phyloP scores from a whole-genome alignment of 2,797 vertebrate species.

The Todus mexicanus region DNA sequence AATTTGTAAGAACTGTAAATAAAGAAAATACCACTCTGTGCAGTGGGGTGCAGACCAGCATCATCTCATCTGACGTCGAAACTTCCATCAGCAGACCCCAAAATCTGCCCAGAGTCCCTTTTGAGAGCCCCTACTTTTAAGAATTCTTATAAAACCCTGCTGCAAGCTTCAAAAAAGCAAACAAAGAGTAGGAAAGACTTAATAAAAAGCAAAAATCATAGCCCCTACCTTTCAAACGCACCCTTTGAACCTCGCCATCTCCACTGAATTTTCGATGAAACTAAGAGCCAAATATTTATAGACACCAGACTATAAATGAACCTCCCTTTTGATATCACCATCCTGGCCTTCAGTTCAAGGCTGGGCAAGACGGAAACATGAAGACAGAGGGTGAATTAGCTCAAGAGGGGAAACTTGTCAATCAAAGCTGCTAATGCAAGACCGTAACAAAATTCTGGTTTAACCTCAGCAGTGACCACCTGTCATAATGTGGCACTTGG shows the following conservation, averaged over 20 bases:
- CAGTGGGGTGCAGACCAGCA: background rate
- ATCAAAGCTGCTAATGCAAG: conserved; percentile 48
- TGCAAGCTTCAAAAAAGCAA: background rate
- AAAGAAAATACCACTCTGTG: background rate
- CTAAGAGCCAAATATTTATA: conserved; percentile 11
- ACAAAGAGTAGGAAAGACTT: background rate
- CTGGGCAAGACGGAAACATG: background rate
- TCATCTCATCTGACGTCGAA: background rate
- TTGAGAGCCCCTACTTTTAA: background rate
- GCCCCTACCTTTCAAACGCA: background rate
- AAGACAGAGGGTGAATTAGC: background rate
- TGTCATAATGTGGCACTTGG: background rate
- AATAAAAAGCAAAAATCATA: background rate
- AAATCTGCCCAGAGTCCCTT: background rate
- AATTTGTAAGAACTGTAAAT: background rate
- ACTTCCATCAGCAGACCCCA: background rate
- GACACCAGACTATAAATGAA: background rate
- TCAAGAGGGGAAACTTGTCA: conserved; percentile 15
- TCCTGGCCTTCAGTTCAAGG: background rate
- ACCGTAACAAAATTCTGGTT: background rate
- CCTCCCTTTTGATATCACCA: background rate
- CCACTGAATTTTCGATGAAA: conserved; percentile 1
- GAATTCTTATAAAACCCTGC: background rate
- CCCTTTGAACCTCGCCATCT: background rate
- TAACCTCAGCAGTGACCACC: conserved; percentile 32